phyloP scores from a whole-genome alignment of 2,113 vertebrate genomes.

The Motacilla alba region DNA sequence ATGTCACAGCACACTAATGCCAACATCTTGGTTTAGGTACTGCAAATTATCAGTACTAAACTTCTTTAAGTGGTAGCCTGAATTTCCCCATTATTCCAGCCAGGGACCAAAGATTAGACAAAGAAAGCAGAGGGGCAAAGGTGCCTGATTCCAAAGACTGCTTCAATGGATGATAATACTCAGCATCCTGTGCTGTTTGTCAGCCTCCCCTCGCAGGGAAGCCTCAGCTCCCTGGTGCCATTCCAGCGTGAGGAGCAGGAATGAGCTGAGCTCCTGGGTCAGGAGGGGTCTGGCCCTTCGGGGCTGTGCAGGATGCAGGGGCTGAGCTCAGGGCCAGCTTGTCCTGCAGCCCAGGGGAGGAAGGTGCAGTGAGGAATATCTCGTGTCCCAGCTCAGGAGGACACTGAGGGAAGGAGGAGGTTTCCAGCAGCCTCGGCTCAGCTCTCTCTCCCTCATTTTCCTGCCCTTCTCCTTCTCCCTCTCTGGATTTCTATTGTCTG shows the following conservation, averaged over 20 bases:
- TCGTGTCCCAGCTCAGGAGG: not conserved
- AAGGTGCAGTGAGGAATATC: not conserved
- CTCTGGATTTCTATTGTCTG: not conserved
- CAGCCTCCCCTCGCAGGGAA: not conserved
- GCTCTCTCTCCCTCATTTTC: not conserved
- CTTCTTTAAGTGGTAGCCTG: not conserved
- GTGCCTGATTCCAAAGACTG: not conserved
- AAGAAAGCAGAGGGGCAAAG: not conserved
- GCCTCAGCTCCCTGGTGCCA: not conserved
- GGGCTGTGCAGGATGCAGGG: not conserved
- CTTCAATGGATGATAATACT: not conserved
- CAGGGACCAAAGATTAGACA: not conserved
- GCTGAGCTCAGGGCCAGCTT: not conserved
- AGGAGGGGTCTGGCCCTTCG: not conserved
- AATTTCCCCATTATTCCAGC: slow-evolving; percentile 24
- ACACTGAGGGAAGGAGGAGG: not conserved
- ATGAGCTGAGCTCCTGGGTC: not conserved
- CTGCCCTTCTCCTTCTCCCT: not conserved
- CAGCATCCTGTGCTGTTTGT: not conserved
- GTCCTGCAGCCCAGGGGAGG: not conserved
- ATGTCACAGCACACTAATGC: slow-evolving; percentile 34
- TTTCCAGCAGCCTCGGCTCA: not conserved
- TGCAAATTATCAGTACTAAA: slow-evolving; percentile 25
- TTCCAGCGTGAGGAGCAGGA: not conserved
- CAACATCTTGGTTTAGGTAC: slow-evolving; percentile 45